A percentile compares a stretch with the other conserved stretches of the same genome.
Evolutionary conservation across 1,140 invertebrate genomes (phyloP).

Genomic region (Delia radicum): DNA sequence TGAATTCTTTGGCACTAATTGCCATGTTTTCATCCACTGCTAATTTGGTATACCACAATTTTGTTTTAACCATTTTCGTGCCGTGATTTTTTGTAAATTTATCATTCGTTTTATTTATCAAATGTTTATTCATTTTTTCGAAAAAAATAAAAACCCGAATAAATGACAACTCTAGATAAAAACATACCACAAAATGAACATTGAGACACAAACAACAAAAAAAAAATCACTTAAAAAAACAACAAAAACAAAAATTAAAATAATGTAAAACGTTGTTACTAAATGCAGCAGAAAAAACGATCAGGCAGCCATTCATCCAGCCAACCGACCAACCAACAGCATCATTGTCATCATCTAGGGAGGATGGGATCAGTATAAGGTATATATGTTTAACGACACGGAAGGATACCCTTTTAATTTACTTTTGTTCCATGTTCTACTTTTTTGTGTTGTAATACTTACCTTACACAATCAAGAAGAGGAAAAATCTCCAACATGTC

Average conservation of each 20-base stretch:
- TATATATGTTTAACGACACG: neutral
- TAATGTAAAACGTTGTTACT: neutral
- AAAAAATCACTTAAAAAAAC: neutral
- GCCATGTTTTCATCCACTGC: too few species aligned
- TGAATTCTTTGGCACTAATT: too few species aligned
- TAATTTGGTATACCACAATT: too few species aligned
- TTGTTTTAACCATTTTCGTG: too few species aligned
- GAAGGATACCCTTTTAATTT: slow-evolving; percentile 4
- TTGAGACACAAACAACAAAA: neutral
- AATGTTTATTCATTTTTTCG: too few species aligned
- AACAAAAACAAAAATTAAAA: neutral
- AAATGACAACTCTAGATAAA: too few species aligned
- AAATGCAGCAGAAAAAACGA: neutral
- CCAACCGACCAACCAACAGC: too few species aligned
- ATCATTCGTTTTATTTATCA: too few species aligned
- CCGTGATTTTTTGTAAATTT: too few species aligned
- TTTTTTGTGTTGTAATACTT: neutral
- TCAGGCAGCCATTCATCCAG: neutral
- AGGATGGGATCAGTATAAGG: neutral
- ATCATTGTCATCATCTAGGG: neutral
- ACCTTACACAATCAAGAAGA: neutral
- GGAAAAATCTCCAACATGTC: neutral
- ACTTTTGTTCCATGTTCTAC: neutral
- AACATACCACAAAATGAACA: neutral
- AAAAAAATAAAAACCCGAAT: too few species aligned